Conservation (phyloP, 2,113 vertebrate species). For the Burhinus bistriatus region DNA sequence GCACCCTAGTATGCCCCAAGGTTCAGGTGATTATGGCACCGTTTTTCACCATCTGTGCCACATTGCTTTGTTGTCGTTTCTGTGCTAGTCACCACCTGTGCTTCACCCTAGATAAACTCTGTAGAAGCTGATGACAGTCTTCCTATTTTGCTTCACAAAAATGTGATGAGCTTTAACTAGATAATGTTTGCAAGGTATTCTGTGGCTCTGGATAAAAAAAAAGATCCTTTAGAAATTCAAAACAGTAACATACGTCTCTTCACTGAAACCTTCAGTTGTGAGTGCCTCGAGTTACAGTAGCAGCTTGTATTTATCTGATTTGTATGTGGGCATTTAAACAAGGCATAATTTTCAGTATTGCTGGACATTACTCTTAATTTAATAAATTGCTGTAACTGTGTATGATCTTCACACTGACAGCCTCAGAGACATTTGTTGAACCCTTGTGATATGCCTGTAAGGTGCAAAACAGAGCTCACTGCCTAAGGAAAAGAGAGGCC, state of each 20-base stretch:
- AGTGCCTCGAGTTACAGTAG: neutral
- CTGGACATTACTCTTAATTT: neutral
- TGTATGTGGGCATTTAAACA: neutral
- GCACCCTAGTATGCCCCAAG: neutral
- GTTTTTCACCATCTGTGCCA: neutral
- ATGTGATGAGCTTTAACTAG: neutral
- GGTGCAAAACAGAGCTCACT: neutral
- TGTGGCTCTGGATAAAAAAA: neutral
- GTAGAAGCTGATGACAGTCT: neutral
- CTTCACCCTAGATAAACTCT: neutral
- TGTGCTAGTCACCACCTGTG: neutral
- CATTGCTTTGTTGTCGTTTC: neutral
- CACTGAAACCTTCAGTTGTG: neutral
- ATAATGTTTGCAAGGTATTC: neutral
- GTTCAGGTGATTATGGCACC: neutral
- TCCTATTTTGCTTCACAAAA: neutral
- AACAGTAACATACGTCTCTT: neutral
- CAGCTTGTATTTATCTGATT: neutral
- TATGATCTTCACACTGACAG: neutral
- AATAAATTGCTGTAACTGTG: neutral
- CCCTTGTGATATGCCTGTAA: neutral
- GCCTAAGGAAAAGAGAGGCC: neutral
- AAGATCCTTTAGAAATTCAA: neutral
- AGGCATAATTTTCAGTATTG: neutral
- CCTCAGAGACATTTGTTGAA: neutral